phyloP scores from a whole-genome alignment of 1,140 invertebrate genomes.

The Neelides sp. region DNA sequence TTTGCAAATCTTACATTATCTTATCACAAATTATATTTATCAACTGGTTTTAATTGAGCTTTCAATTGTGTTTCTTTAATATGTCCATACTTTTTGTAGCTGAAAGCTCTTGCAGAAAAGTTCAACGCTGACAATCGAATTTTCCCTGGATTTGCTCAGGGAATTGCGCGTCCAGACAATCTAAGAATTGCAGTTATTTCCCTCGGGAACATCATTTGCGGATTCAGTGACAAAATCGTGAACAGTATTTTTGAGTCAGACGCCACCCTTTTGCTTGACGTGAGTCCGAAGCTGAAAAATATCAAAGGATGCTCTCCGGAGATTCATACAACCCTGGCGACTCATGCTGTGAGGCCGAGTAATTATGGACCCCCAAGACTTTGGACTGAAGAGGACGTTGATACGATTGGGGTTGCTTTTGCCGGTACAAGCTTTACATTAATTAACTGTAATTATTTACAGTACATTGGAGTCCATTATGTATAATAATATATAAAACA shows the following conservation, averaged over 20 bases:
- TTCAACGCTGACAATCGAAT: constrained; percentile 24
- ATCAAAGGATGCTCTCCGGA: constrained; percentile 20
- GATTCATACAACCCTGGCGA: constrained; percentile 16
- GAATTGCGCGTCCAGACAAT: constrained; percentile 15
- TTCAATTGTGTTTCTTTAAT: constrained; percentile 2
- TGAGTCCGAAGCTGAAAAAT: constrained; percentile 17
- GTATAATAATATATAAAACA: neutral
- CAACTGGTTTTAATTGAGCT: constrained; percentile 6
- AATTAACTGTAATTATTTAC: neutral
- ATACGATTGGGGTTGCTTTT: constrained; percentile 25
- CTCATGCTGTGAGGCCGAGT: constrained; percentile 13
- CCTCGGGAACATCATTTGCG: constrained; percentile 26
- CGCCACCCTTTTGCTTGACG: constrained; percentile 21
- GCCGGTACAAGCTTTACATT: constrained; percentile 14
- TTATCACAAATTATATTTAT: constrained; percentile 6
- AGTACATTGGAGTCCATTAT: neutral
- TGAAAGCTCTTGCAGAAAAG: constrained; percentile 25
- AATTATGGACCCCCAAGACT: constrained; percentile 27
- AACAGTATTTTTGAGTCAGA: constrained; percentile 23
- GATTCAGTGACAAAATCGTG: constrained; percentile 16
- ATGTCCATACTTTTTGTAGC: constrained; percentile 13
- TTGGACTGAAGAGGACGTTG: constrained; percentile 26
- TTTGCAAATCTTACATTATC: neutral
- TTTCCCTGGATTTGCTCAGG: constrained; percentile 16
- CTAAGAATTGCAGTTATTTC: constrained; percentile 18